Conservation (phyloP, 1,140 invertebrate genomes). For the Tigriopus japonicus region DNA sequence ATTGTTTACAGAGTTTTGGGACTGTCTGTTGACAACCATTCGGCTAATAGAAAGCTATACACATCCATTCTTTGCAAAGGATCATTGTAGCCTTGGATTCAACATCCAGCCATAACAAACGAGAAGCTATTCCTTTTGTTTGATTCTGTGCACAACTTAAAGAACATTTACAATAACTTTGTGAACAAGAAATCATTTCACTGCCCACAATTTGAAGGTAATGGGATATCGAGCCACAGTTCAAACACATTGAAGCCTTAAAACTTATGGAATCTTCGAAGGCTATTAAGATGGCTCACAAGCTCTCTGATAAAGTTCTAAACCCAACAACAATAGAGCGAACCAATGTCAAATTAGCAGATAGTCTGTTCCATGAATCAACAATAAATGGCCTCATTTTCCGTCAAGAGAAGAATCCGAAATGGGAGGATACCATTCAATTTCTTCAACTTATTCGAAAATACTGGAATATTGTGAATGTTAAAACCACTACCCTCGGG, state of each 20-base stretch:
- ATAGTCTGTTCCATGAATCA: not conserved
- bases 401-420: not conserved
- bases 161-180: conserved; percentile 4
- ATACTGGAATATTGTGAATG: not conserved
- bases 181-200: not conserved
- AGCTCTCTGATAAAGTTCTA: not conserved
- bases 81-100: no score
- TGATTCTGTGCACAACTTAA: conserved; percentile 1
- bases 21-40: no score
- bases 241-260: not conserved
- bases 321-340: not conserved
- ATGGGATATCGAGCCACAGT: not conserved
- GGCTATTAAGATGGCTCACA: not conserved
- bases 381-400: no score
- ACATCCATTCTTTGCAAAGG: no score
- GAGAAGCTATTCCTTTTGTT: conserved; percentile 1
- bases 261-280: not conserved
- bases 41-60: no score
- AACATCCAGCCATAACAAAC: no score
- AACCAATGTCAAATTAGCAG: conserved; percentile 3
- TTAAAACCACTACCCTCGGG: not conserved
- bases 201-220: not conserved
- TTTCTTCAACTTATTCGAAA: not conserved
- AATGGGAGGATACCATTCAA: not conserved
- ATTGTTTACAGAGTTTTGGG: no score